Conservation (phyloP, 2,888 invertebrate genomes). For the Limnephilus auricula region DNA sequence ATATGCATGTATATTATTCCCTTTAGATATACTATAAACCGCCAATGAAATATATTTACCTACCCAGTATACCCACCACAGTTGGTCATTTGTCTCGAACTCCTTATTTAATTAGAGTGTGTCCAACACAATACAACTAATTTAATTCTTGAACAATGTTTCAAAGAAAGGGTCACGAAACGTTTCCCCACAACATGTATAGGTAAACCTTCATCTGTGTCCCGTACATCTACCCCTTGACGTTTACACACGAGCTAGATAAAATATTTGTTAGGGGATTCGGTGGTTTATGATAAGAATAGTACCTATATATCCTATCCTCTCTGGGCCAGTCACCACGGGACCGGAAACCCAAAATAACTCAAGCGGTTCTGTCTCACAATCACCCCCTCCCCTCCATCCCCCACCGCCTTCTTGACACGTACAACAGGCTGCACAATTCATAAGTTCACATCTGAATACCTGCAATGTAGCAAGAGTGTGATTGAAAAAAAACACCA, state of each 20-base stretch:
- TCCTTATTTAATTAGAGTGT: background rate
- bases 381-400: background rate
- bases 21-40: too few relatives aligned
- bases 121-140: background rate
- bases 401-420: background rate
- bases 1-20: background rate
- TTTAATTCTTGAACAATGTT: conserved; percentile 11
- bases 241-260: conserved; percentile 31
- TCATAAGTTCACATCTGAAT: background rate
- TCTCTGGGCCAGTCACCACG: conserved; percentile 11
- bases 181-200: background rate
- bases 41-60: background rate
- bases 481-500: background rate
- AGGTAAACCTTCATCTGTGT: conserved; percentile 11
- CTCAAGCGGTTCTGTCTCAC: conserved; percentile 16
- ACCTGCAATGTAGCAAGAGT: background rate
- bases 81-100: background rate
- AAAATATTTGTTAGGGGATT: conserved; percentile 49
- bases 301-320: background rate
- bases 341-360: conserved; percentile 40
- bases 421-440: conserved; percentile 2
- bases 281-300: conserved; percentile 19
- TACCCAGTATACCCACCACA: background rate
- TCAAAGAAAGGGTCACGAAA: conserved; percentile 35
- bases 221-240: background rate